phyloP scores from a whole-genome alignment of 2,113 vertebrate species.

The Mesembrinibis cayennensis region DNA sequence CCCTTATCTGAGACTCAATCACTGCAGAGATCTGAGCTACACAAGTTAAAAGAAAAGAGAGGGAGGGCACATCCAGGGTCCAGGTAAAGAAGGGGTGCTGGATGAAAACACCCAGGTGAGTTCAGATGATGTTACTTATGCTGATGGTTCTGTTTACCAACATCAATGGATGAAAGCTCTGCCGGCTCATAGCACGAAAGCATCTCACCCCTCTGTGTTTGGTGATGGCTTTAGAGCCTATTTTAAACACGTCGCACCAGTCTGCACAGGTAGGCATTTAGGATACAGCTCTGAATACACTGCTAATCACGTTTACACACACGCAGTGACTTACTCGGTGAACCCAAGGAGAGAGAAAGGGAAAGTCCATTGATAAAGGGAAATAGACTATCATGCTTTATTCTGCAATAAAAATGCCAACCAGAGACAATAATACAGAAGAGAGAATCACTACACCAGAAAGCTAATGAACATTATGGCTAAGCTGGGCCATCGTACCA shows the following conservation, averaged over 20 bases:
- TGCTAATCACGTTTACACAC: neutral
- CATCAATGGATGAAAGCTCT: neutral
- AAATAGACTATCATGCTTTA: neutral
- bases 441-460: neutral
- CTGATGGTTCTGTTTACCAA: neutral
- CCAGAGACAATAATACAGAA: neutral
- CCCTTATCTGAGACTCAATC: neutral
- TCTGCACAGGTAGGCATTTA: neutral
- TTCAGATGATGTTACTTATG: neutral
- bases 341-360: neutral
- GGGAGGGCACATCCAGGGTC: neutral
- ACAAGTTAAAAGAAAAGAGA: neutral
- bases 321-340: neutral
- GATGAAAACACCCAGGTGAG: neutral
- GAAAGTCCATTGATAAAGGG: neutral
- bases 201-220: neutral
- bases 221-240: neutral
- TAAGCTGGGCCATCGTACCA: neutral
- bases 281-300: neutral
- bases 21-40: neutral
- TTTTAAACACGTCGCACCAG: neutral
- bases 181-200: neutral
- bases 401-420: neutral
- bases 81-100: neutral
- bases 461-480: neutral